Evolutionary conservation across 2,797 vertebrate genomes (phyloP), one percentile per base, ranked within the genome.

Genomic region (Merluccius polli): DNA sequence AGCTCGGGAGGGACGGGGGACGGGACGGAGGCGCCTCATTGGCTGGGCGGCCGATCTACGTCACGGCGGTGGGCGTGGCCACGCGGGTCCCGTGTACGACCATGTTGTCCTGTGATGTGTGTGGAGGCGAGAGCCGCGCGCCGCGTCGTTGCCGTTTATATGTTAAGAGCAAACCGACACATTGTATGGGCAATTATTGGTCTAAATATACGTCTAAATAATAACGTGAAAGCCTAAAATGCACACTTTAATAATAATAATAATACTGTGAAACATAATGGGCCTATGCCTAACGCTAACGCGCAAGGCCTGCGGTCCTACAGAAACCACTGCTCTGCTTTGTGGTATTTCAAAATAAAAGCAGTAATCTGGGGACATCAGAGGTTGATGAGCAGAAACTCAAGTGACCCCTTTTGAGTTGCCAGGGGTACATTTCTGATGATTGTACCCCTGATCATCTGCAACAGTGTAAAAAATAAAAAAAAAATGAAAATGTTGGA

Each of bases 101-200:
- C 93, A 93, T 68, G 93, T 92, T 91, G 89, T 87, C 84, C 38
- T 16, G 71, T n/a, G n/a, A n/a, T n/a, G n/a, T n/a, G n/a, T n/a
- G n/a, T n/a, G n/a, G n/a, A n/a, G n/a, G n/a, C n/a, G n/a, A n/a
- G n/a, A n/a, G n/a, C n/a, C n/a, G n/a, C n/a, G n/a, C n/a, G n/a
- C 52, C 21, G 52, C 52, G 1, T n/a, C 52, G 8, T n/a, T n/a
- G 52, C 21, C 2, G n/a, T 59, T 24, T 59, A 59, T 24, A n/a
- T n/a, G n/a, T n/a, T n/a, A 0, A 59, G n/a, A 7, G 52, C 18
- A 59, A 59, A 59, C 5, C 52, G 21, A n/a, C n/a, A 59, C n/a
- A 59, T 59, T 16, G n/a, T n/a, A 59, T 24, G 9, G 21, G 21
- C 6, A 21, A 8, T 9, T 9, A 59, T 59, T 59, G 21, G 21